Evolutionary conservation across 2,113 vertebrate genomes (phyloP).

Genomic region (Nerophis ophidion): DNA sequence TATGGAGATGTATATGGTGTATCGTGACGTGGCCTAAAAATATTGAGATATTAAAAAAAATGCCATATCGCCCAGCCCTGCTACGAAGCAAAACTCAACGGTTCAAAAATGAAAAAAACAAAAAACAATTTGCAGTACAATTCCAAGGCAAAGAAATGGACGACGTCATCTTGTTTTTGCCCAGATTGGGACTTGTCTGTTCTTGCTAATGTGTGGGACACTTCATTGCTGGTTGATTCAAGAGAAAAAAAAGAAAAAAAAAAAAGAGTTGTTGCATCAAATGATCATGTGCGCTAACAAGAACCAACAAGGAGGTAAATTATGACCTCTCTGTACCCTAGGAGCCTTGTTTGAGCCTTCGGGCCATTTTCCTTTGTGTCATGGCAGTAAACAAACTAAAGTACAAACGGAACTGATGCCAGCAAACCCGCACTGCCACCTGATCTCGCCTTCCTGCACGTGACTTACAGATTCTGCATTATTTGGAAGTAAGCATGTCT

Average conservation of each 20-base stretch:
- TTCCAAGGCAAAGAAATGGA: background rate
- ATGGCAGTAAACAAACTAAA: slow-evolving; percentile 24
- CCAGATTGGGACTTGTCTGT: slow-evolving; percentile 8
- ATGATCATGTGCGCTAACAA: background rate
- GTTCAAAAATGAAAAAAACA: no score
- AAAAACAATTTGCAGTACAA: background rate
- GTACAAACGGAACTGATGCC: slow-evolving; percentile 13
- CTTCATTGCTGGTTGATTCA: slow-evolving; percentile 6
- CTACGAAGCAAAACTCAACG: no score
- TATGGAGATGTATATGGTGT: no score
- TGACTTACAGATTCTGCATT: slow-evolving; percentile 4
- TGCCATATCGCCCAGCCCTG: no score
- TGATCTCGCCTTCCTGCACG: slow-evolving; percentile 28
- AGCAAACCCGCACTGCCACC: slow-evolving; percentile 28
- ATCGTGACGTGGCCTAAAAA: no score
- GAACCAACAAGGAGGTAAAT: background rate
- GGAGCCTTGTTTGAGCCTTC: background rate
- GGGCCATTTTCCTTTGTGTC: slow-evolving; percentile 1
- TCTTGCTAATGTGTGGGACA: slow-evolving; percentile 14
- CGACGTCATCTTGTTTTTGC: slow-evolving; percentile 1
- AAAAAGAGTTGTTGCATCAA: background rate
- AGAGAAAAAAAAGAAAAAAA: slow-evolving; percentile 4
- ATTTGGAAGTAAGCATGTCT: slow-evolving; percentile 12
- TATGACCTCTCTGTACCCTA: background rate
- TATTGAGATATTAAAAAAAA: no score